A percentile compares a stretch with the other conserved stretches of the same genome.
Conservation (phyloP, 2,888 invertebrate genomes). For the Iselma pallidipennis region DNA sequence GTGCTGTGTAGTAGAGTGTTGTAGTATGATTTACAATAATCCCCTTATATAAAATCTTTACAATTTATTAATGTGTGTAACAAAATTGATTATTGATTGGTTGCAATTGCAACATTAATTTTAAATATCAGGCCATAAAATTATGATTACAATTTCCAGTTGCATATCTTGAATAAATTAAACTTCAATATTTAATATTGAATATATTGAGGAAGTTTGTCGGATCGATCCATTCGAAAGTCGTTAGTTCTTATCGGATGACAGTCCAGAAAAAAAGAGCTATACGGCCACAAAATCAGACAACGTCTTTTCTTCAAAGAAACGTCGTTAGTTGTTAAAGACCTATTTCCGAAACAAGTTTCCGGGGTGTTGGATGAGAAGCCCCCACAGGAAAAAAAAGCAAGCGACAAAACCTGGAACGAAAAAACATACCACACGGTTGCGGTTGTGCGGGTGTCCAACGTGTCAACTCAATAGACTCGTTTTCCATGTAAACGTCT, state of each 20-base stretch:
- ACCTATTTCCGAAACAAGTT: slow-evolving; percentile 53
- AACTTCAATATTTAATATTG: neutral
- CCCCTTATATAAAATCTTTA: neutral
- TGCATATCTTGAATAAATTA: neutral
- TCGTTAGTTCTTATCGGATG: slow-evolving; percentile 1
- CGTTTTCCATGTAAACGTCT: slow-evolving; percentile 16
- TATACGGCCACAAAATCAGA: slow-evolving; percentile 16
- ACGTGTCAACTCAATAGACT: slow-evolving; percentile 26
- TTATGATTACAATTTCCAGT: too few species aligned
- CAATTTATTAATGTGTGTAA: neutral
- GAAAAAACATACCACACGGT: neutral
- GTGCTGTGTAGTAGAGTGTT: neutral
- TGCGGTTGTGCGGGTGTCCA: slow-evolving; percentile 26
- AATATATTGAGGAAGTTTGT: neutral
- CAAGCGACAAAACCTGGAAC: neutral
- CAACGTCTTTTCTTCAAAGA: slow-evolving; percentile 33
- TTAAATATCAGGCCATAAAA: too few species aligned
- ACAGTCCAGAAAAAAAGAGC: neutral
- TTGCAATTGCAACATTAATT: neutral
- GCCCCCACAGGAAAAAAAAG: too few species aligned
- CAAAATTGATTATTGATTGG: neutral
- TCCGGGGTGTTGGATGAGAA: slow-evolving; percentile 39
- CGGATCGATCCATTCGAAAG: neutral
- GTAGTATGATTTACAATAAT: slow-evolving; percentile 1
- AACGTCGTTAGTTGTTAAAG: slow-evolving; percentile 50